Evolutionary conservation across 2,888 invertebrate genomes (phyloP).

Genomic region (Diaprepes abbreviatus): DNA sequence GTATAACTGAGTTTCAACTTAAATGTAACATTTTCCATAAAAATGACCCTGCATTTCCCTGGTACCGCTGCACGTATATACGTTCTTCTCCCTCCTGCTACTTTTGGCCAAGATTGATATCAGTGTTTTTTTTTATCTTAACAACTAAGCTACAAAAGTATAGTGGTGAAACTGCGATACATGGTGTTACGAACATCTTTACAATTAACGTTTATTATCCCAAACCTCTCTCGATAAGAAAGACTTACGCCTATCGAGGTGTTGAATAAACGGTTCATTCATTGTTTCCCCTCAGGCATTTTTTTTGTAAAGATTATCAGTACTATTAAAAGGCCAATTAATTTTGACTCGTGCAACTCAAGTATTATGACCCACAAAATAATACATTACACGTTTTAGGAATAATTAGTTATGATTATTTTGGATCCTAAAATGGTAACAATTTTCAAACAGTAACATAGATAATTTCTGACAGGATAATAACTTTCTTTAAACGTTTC

Average conservation of each 20-base stretch:
- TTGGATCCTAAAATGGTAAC: neutral
- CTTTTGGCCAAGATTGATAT: no score
- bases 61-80: no score
- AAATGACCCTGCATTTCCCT: no score
- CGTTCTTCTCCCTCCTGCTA: no score
- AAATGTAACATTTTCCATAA: no score
- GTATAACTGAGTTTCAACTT: no score
- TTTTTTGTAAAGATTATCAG: conserved; percentile 1
- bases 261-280: neutral
- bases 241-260: neutral
- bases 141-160: no score
- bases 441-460: neutral
- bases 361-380: conserved; percentile 3
- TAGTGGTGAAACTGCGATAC: no score
- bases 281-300: conserved; percentile 2
- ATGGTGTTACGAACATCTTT: no score
- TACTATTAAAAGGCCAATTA: neutral
- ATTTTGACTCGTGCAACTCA: neutral
- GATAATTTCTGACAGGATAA: neutral
- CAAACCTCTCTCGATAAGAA: neutral
- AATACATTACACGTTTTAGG: conserved; percentile 1
- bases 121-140: no score
- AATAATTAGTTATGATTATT: conserved; percentile 5
- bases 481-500: neutral
- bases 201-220: neutral